Evolutionary conservation across 2,797 vertebrate species (phyloP).

Genomic region (Malurus splendens): DNA sequence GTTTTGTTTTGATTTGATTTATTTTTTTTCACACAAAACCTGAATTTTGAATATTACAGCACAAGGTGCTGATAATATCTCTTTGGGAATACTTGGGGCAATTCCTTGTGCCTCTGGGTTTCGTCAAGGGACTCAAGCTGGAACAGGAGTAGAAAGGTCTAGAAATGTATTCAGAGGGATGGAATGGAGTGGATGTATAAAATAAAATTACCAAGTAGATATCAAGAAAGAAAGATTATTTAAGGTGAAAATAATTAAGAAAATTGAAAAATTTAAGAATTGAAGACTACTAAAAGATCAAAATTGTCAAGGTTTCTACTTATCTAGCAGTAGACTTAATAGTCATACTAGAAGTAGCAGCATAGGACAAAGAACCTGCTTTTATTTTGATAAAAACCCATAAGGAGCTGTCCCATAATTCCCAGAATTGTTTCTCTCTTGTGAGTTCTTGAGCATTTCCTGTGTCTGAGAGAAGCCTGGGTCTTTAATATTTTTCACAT

Average conservation of each 20-base stretch:
- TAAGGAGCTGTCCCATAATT: background rate
- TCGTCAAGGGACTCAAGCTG: background rate
- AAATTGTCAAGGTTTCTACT: background rate
- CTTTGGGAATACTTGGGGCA: accelerated
- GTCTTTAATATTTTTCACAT: background rate
- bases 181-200: background rate
- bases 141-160: background rate
- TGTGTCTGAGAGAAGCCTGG: accelerated
- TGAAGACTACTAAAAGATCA: background rate
- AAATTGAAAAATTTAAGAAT: accelerated
- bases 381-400: background rate
- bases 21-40: background rate
- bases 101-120: background rate
- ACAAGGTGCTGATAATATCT: accelerated
- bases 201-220: background rate
- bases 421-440: background rate
- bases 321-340: background rate
- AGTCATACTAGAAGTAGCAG: background rate
- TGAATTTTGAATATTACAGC: background rate
- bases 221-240: background rate
- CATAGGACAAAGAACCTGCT: background rate
- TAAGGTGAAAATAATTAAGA: background rate
- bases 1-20: background rate
- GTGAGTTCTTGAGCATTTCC: background rate
- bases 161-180: background rate